Conservation (phyloP, 35 echinoderm and acorn worm species). For the Heliocidaris erythrogramma region DNA sequence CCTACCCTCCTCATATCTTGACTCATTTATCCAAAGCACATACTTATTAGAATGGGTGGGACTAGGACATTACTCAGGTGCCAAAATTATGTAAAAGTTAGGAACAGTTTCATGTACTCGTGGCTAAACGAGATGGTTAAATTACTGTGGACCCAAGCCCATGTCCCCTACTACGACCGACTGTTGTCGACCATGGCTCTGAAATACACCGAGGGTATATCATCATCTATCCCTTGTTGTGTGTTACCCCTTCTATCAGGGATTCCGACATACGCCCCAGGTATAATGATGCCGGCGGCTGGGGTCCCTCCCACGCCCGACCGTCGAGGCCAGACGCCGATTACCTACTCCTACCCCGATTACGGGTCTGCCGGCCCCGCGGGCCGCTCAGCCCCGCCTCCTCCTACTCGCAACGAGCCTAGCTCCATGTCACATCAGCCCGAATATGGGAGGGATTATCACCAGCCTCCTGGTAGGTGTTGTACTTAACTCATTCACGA, state of each 20-base stretch:
- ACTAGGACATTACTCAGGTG: not conserved
- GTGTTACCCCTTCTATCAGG: constrained; percentile 47
- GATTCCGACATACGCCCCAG: constrained; percentile 59
- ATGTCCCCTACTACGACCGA: not conserved
- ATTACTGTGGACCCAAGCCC: not conserved
- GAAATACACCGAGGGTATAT: not conserved
- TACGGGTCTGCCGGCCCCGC: constrained; percentile 78
- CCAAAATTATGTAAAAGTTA: not conserved
- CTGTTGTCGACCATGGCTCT: not conserved
- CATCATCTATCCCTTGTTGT: not conserved
- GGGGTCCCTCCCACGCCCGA: constrained; percentile 49
- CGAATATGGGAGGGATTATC: constrained; percentile 66
- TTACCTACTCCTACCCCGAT: constrained; percentile 75
- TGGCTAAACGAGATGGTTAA: not conserved
- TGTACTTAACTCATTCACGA: no score
- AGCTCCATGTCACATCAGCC: constrained; percentile 54
- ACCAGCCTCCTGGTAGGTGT: constrained; percentile 44
- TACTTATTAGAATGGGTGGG: not conserved
- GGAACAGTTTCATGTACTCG: not conserved
- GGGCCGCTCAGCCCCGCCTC: constrained; percentile 41
- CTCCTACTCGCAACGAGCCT: constrained; percentile 54
- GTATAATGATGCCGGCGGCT: constrained; percentile 49
- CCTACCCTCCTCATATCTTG: not conserved
- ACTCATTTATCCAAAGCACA: not conserved
- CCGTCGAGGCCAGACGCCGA: constrained; percentile 38